Percentiles rank a stretch among this genome's conserved stretches.
Evolutionary conservation across 2,113 vertebrate species (phyloP).

Genomic region (Hemibagrus wyckioides): DNA sequence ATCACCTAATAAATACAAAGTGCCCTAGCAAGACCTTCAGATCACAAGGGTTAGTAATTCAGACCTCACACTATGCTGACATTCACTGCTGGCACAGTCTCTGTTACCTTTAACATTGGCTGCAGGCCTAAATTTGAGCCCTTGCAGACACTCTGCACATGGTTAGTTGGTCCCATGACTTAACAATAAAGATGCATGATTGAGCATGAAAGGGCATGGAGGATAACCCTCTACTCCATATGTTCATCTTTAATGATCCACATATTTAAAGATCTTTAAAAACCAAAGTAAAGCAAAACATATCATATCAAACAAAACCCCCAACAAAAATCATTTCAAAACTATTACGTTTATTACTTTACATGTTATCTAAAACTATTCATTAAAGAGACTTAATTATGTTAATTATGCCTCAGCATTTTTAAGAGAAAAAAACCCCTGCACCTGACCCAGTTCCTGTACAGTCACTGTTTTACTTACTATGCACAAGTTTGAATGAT

Average conservation of each 20-base stretch:
- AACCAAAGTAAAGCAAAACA: background rate
- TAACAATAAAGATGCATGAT: background rate
- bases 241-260: too few relatives aligned
- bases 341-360: background rate
- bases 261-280: too few relatives aligned
- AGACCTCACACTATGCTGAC: constrained; percentile 19
- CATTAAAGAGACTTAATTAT: background rate
- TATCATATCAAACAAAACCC: background rate
- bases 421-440: background rate
- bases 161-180: constrained; percentile 1
- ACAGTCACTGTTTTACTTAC: constrained; percentile 35
- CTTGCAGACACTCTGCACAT: background rate
- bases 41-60: background rate
- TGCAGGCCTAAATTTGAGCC: background rate
- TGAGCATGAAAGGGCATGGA: too few relatives aligned
- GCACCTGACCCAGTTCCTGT: constrained; percentile 24
- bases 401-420: background rate
- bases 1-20: background rate
- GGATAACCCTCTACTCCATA: background rate
- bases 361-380: background rate
- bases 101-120: constrained; percentile 20
- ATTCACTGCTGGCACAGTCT: constrained; percentile 19
- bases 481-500: constrained; percentile 30
- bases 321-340: background rate
- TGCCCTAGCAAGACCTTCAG: background rate